These are phyloP conservation scores for Xanthorhoe designata DNA, from an alignment of 2,888 invertebrate genomes.

Conservation along the genomic window DNA sequence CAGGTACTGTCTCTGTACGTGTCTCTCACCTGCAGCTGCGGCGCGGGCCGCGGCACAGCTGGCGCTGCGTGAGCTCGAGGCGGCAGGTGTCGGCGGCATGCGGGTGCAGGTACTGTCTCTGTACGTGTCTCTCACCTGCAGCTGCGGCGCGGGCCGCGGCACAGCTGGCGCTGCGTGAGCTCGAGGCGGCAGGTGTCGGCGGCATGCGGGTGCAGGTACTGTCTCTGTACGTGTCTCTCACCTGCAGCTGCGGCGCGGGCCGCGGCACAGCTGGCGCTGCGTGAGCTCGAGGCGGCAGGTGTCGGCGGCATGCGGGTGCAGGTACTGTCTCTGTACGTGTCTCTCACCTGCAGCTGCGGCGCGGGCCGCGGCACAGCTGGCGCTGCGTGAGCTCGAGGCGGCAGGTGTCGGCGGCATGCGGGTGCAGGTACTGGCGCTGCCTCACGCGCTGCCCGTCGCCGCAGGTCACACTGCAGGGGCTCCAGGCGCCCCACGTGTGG, in stretches of 20 bases:
- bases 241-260: slow-evolving; percentile 76
- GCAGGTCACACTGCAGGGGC: slow-evolving; percentile 92
- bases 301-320: slow-evolving; percentile 77
- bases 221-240: slow-evolving; percentile 74
- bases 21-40: too few species aligned
- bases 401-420: slow-evolving; percentile 86
- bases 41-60: too few species aligned
- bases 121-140: too few species aligned
- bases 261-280: slow-evolving; percentile 80
- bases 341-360: slow-evolving; percentile 68
- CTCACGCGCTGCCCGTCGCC: slow-evolving; percentile 89
- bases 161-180: too few species aligned
- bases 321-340: not conserved
- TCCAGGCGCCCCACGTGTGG: slow-evolving; percentile 92
- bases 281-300: slow-evolving; percentile 87
- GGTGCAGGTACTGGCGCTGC: slow-evolving; percentile 83
- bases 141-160: too few species aligned
- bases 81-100: too few species aligned
- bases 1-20: too few species aligned
- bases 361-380: slow-evolving; percentile 78
- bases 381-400: slow-evolving; percentile 85
- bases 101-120: too few species aligned
- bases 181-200: too few species aligned
- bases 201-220: too few species aligned
- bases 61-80: too few species aligned